Evolutionary conservation across 2,113 vertebrate genomes (phyloP), one percentile per base, ranked within the genome.

Genomic region (Thymallus thymallus): DNA sequence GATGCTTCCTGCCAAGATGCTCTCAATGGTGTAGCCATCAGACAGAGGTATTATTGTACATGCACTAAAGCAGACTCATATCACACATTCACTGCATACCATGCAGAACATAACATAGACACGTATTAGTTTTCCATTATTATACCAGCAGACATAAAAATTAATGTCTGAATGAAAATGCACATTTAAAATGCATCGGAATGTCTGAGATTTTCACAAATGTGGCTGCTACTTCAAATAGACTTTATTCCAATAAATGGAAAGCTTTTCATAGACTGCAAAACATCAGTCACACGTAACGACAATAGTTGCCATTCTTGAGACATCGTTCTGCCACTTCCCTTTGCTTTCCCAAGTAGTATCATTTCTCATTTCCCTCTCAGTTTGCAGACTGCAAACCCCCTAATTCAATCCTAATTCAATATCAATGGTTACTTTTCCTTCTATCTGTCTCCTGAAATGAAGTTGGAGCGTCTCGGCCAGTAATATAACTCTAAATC

Each of bases 361-460:
- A 73, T 69, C 58, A 70, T 35, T 26, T 12, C 12, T 76, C 20
- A 2, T 29, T 71, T 65, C 76, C 51, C 14, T 41, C 29, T 72
- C 70, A 63, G 23, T 16, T 41, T 69, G 23, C 62, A 26, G 41
- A 64, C 20, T 23, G 7, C 20, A 4, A 63, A 1, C n/a, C 35
- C 26, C n/a, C n/a, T n/a, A n/a, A n/a, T n/a, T n/a, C n/a, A n/a
- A n/a, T n/a, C n/a, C 4, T 71, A n/a, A 85, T 75, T 35, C 73
- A 30, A 35, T 1, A 69, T 18, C 23, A 75, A 60, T 74, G 56
- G 55, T 69, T 30, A 48, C 41, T 16, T 32, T 23, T 81, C n/a
- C 68, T 51, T 46, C 30, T 51, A 70, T 71, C 0, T 18, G 29
- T 58, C 76, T 70, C 48, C 68, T 4, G 2, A 22, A 69, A 56